Evolutionary conservation across 2,113 vertebrate genomes (phyloP).

Genomic region (Panthera uncia): DNA sequence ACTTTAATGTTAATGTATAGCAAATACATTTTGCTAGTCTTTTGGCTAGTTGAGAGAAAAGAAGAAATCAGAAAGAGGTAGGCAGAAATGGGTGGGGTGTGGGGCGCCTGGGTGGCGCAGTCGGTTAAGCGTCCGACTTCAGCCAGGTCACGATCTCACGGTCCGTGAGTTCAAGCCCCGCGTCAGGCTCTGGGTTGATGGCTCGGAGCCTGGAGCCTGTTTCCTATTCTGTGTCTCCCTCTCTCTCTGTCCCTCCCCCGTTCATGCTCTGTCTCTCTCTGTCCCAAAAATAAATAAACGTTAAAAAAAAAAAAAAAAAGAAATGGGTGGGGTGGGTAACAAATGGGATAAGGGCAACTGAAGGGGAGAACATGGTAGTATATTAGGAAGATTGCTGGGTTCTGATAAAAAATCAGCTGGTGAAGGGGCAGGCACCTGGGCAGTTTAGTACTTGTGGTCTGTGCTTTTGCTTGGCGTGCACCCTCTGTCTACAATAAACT

Average conservation of each 20-base stretch:
- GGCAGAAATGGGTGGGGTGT: background rate
- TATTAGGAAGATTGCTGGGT: background rate
- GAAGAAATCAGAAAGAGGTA: background rate
- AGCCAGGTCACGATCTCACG: too few species aligned
- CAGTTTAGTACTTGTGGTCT: background rate
- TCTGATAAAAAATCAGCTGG: background rate
- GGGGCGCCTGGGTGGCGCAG: too few species aligned
- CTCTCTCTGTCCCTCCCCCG: too few species aligned
- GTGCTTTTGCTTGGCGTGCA: background rate
- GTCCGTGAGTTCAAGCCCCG: too few species aligned
- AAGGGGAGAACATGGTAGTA: background rate
- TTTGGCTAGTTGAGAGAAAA: background rate
- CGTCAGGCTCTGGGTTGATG: too few species aligned
- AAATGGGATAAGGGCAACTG: background rate
- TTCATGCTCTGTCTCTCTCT: too few species aligned
- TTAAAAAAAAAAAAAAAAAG: background rate
- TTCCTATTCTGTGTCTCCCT: too few species aligned
- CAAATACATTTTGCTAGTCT: background rate
- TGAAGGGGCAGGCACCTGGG: background rate
- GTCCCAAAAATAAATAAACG: too few species aligned
- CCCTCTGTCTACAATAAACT: background rate
- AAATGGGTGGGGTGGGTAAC: background rate
- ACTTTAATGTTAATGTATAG: background rate
- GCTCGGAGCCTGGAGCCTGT: too few species aligned
- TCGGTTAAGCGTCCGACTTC: too few species aligned